Evolutionary conservation across 2,888 invertebrate species (phyloP).

Genomic region (Aquatica leii): DNA sequence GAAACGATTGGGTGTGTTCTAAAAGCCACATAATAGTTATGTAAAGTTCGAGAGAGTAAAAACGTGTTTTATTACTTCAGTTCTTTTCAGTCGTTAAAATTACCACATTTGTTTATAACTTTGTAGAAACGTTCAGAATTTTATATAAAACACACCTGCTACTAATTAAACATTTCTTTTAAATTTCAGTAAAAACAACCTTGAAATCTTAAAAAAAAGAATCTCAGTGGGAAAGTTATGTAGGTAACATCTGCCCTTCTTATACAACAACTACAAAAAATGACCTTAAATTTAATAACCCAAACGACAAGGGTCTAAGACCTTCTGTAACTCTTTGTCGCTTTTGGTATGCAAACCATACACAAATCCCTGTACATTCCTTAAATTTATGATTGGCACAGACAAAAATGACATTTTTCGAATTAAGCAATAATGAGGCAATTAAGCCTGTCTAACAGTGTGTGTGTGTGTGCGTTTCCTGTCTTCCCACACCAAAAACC

Average conservation of each 20-base stretch:
- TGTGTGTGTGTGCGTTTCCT: neutral
- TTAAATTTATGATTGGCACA: constrained; percentile 35
- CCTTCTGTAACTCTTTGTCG: constrained; percentile 16
- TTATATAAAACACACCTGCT: constrained; percentile 6
- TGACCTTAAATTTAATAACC: constrained; percentile 21
- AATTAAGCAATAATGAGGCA: neutral
- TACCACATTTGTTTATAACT: too few species aligned
- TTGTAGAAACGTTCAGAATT: neutral
- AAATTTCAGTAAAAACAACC: neutral
- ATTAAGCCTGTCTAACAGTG: neutral
- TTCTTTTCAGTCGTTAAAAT: too few species aligned
- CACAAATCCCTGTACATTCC: constrained; percentile 9
- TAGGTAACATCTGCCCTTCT: constrained; percentile 22
- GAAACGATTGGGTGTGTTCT: constrained; percentile 18
- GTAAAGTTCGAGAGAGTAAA: too few species aligned
- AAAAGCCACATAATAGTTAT: neutral
- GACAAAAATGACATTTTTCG: neutral
- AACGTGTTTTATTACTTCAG: too few species aligned
- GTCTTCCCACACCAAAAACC: neutral
- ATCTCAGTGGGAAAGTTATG: constrained; percentile 12
- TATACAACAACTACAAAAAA: constrained; percentile 19
- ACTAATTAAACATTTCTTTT: neutral
- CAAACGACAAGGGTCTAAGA: constrained; percentile 7
- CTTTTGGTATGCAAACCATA: neutral
- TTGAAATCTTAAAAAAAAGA: neutral